These are phyloP conservation scores for Lasioglossum leucozonium DNA, from an alignment of 2,888 invertebrate species.

Conservation along the genomic window DNA sequence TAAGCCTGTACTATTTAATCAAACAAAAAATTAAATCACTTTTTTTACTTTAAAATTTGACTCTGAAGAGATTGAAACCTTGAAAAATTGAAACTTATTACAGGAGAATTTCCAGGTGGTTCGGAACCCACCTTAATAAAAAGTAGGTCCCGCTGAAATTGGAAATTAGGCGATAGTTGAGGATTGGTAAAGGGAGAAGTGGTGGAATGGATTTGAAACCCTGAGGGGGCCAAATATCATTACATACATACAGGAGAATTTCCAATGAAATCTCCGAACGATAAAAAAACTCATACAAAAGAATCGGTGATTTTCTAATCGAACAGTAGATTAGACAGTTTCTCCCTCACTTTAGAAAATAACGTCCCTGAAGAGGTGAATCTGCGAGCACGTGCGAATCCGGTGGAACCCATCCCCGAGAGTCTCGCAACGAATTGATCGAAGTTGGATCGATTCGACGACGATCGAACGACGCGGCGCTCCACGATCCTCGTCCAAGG, in stretches of 20 bases:
- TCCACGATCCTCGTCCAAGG: slow-evolving; percentile 47
- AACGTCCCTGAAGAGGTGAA: not conserved
- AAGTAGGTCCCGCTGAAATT: too few relatives aligned
- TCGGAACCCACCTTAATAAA: too few relatives aligned
- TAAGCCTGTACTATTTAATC: too few relatives aligned
- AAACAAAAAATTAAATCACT: too few relatives aligned
- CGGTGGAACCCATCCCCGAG: not conserved
- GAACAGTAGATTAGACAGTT: not conserved
- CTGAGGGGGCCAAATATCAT: too few relatives aligned
- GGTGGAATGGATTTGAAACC: too few relatives aligned
- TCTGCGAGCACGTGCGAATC: not conserved
- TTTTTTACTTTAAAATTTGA: not conserved
- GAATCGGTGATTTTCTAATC: not conserved
- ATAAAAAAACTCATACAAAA: not conserved
- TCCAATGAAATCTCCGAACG: not conserved
- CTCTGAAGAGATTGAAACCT: not conserved
- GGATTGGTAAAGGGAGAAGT: too few relatives aligned
- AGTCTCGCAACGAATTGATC: not conserved
- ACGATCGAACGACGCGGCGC: not conserved
- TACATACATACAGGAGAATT: not conserved
- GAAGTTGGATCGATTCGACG: not conserved
- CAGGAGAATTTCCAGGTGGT: not conserved
- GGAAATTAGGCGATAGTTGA: too few relatives aligned
- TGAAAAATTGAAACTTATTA: not conserved
- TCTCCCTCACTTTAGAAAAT: not conserved